These are phyloP conservation scores for Gortyna flavago DNA, from an alignment of 2,888 invertebrate genomes.

Conservation along the genomic window DNA sequence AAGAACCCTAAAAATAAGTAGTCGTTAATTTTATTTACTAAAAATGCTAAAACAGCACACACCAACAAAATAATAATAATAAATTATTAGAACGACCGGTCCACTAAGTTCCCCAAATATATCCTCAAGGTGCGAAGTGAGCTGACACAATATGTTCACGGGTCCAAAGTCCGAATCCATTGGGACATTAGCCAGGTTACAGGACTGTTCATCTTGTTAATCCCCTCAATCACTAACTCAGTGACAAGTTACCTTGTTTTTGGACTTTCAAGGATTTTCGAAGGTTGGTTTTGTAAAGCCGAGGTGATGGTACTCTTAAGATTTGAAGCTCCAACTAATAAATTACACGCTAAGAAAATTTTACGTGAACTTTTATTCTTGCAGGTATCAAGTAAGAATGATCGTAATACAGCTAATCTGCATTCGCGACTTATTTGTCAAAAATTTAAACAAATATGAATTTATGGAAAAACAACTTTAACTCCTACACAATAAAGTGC, in stretches of 20 bases:
- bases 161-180: slow-evolving; percentile 35
- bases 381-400: background rate
- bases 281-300: slow-evolving; percentile 6
- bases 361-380: background rate
- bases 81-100: slow-evolving; percentile 1
- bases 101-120: slow-evolving; percentile 15
- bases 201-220: slow-evolving; percentile 54
- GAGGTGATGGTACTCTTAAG: background rate
- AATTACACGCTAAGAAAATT: no score
- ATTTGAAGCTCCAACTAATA: background rate
- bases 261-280: slow-evolving; percentile 26
- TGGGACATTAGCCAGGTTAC: slow-evolving; percentile 44
- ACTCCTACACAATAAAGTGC: no score
- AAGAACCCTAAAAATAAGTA: background rate
- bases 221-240: slow-evolving; percentile 45
- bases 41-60: background rate
- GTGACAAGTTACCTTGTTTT: slow-evolving; percentile 51
- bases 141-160: slow-evolving; percentile 47
- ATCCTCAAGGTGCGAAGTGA: slow-evolving; percentile 29
- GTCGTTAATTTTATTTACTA: background rate
- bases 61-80: slow-evolving; percentile 3
- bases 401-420: background rate
- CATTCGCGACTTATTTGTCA: no score
- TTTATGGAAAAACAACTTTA: no score
- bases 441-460: no score